Evolutionary conservation across 2,113 vertebrate genomes (phyloP).

Genomic region (Eurypyga helias): DNA sequence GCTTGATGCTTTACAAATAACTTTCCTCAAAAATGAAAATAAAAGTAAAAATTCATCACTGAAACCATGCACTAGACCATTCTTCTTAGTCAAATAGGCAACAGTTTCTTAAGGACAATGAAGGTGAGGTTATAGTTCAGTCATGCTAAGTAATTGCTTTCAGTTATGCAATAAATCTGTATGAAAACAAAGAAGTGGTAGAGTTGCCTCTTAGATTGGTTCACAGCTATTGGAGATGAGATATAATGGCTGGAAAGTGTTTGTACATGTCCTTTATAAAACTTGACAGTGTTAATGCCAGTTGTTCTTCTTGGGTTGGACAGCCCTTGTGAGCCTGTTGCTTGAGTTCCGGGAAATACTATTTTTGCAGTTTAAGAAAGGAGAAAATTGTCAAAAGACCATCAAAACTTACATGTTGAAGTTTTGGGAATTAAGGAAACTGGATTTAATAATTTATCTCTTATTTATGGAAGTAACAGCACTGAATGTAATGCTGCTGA

Average conservation of each 20-base stretch:
- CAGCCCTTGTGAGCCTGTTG: neutral
- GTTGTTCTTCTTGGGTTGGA: neutral
- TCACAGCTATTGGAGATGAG: neutral
- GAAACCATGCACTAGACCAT: neutral
- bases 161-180: neutral
- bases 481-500: neutral
- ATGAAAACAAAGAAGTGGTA: neutral
- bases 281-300: neutral
- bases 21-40: neutral
- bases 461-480: neutral
- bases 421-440: neutral
- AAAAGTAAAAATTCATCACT: neutral
- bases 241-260: neutral
- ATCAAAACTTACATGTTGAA: neutral
- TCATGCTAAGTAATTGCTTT: neutral
- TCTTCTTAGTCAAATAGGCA: neutral
- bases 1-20: neutral
- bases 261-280: neutral
- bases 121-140: neutral
- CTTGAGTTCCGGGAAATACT: neutral
- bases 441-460: neutral
- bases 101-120: neutral
- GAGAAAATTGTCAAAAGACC: neutral
- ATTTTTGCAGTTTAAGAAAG: neutral
- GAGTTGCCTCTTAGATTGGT: neutral